A percentile compares a stretch with the other conserved stretches of the same genome.
phyloP scores from a whole-genome alignment of 2,888 invertebrate genomes.

The Campaea margaritaria region DNA sequence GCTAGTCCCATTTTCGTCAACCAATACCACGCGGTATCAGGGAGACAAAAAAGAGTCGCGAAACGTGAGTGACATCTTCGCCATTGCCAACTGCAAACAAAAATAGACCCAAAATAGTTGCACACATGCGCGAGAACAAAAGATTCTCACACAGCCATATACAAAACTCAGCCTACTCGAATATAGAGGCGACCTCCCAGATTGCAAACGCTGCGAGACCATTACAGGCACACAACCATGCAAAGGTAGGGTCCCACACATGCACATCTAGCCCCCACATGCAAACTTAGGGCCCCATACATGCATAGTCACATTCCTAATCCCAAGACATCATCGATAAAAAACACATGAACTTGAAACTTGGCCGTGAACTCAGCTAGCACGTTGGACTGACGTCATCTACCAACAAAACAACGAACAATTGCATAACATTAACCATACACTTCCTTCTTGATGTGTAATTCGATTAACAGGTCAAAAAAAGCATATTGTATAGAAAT shows the following conservation, averaged over 20 bases:
- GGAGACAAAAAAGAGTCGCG: conserved; percentile 12
- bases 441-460: conserved; percentile 42
- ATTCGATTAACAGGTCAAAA: conserved; percentile 35
- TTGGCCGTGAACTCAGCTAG: conserved; percentile 66
- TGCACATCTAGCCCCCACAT: conserved; percentile 31
- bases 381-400: conserved; percentile 69
- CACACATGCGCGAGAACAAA: conserved; percentile 26
- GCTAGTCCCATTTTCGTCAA: not conserved
- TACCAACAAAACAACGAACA: conserved; percentile 64
- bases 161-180: conserved; percentile 15
- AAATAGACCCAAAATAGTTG: conserved; percentile 26
- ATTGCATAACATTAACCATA: conserved; percentile 75
- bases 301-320: conserved; percentile 41
- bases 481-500: not conserved
- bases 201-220: conserved; percentile 21
- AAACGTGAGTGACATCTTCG: conserved; percentile 21
- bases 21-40: not conserved
- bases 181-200: conserved; percentile 28
- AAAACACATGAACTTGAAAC: conserved; percentile 68
- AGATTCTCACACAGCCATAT: conserved; percentile 1
- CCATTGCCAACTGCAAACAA: conserved; percentile 29
- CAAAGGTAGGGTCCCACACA: conserved; percentile 31
- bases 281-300: conserved; percentile 39
- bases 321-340: conserved; percentile 43
- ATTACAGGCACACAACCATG: no score